phyloP scores from a whole-genome alignment of 35 echinoderm and acorn worm species.

The Ophiothrix spiculata region DNA sequence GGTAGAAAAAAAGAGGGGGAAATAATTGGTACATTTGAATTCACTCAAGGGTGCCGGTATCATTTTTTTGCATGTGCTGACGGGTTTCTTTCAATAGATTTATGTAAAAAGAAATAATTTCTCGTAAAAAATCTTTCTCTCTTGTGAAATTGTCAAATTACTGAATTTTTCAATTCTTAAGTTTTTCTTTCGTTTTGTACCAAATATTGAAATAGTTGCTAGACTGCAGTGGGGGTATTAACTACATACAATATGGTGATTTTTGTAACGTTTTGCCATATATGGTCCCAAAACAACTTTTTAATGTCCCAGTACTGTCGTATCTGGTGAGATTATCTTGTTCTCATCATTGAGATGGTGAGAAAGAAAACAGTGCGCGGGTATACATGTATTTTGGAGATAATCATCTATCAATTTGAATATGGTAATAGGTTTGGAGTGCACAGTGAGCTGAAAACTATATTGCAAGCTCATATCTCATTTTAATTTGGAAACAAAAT shows the following conservation, averaged over 20 bases:
- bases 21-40: conserved; percentile 2
- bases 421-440: not conserved
- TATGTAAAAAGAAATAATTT: not conserved
- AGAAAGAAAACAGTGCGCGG: not conserved
- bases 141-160: not conserved
- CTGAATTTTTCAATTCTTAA: not conserved
- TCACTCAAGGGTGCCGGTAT: not conserved
- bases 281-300: not conserved
- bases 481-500: conserved; percentile 6
- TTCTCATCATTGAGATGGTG: not conserved
- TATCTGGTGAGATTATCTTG: not conserved
- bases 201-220: not conserved
- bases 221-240: not conserved
- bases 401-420: conserved; percentile 13
- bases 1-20: not conserved
- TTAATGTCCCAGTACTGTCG: not conserved
- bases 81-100: not conserved
- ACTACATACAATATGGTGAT: not conserved
- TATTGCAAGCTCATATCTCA: not conserved
- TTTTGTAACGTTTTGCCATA: not conserved
- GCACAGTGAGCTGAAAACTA: not conserved
- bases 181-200: not conserved
- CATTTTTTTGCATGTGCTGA: not conserved
- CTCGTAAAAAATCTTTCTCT: not conserved
- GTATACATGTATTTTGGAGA: conserved; percentile 12